Evolutionary conservation across 2,113 vertebrate genomes (phyloP), one percentile per base, ranked within the genome.

Genomic region (Clarias batrachus): DNA sequence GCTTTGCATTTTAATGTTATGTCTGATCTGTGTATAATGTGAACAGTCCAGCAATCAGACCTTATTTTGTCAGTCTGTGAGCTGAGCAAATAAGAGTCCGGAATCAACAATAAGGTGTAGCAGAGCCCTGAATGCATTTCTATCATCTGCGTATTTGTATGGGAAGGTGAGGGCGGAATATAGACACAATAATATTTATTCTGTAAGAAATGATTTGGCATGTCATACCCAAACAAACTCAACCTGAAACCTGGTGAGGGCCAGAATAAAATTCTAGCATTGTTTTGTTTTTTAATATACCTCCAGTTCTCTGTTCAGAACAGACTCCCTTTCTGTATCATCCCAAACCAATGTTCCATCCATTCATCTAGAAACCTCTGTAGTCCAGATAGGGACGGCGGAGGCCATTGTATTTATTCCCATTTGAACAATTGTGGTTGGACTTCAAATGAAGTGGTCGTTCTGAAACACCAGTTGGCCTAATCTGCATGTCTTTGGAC

Each of bases 11-110:
- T 48, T 48, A 48, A 48, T 8, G 7, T 48, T 48, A 48, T 48
- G 48, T 6, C 48, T 48, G 48, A 7, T 48, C 48, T 41, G 41
- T 5, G 5, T 78, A 52, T 1, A 56, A 11, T 23, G n/a, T 21
- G 73, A 54, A 48, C 41, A 12, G 3, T 48, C 23, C 70, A 73
- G 33, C 21, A n/a, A 52, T 5, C 48, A 3, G 16, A 59, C 59
- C 57, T 78, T 56, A 59, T 80, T 79, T 78, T 56, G 48, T 78
- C n/a, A 56, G 52, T 78, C n/a, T 79, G 76, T 16, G 76, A 57
- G 54, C 76, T 30, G 54, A 57, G 54, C 54, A 54, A 79, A 3
- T 11, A 16, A 27, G 77, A 79, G 14, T 79, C 21, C n/a, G 54
- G 30, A 79, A 33, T 59, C n/a, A 33, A 59, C 57, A 79, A 79